Evolutionary conservation across 2,797 vertebrate species (phyloP).

Genomic region (Artibeus lituratus): DNA sequence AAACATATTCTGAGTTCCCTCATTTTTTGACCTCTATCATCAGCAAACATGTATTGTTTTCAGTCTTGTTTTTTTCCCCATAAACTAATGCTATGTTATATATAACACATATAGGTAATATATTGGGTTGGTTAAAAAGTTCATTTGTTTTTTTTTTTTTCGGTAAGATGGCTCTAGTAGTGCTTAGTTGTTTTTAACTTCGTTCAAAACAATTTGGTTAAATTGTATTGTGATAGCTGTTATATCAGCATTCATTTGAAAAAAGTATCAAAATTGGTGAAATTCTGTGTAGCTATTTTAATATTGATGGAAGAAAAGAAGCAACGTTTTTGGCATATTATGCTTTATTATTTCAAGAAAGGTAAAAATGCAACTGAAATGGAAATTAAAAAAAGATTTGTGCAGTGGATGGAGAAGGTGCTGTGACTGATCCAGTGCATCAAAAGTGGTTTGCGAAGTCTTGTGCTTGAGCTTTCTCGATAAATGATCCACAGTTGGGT

Average conservation of each 20-base stretch:
- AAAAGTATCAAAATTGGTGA: neutral
- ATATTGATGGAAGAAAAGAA: neutral
- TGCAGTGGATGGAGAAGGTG: neutral
- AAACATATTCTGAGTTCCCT: neutral
- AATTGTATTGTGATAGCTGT: neutral
- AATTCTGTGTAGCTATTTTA: neutral
- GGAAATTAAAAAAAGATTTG: neutral
- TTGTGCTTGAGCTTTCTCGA: neutral
- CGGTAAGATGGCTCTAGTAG: neutral
- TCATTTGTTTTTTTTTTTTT: neutral
- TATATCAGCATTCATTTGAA: neutral
- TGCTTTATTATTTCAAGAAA: neutral
- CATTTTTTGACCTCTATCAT: neutral
- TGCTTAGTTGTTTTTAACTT: neutral
- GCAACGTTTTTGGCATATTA: neutral
- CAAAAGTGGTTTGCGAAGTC: neutral
- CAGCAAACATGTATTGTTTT: neutral
- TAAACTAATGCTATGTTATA: neutral
- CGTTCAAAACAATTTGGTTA: neutral
- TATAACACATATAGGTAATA: neutral
- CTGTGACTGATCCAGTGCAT: neutral
- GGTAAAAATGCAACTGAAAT: neutral
- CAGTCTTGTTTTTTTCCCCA: neutral
- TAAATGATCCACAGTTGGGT: neutral
- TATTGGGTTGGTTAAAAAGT: neutral